Percentiles rank a stretch among this genome's conserved stretches.
Evolutionary conservation across 2,888 invertebrate genomes (phyloP).

Genomic region (Thysanoteuthis rhombus): DNA sequence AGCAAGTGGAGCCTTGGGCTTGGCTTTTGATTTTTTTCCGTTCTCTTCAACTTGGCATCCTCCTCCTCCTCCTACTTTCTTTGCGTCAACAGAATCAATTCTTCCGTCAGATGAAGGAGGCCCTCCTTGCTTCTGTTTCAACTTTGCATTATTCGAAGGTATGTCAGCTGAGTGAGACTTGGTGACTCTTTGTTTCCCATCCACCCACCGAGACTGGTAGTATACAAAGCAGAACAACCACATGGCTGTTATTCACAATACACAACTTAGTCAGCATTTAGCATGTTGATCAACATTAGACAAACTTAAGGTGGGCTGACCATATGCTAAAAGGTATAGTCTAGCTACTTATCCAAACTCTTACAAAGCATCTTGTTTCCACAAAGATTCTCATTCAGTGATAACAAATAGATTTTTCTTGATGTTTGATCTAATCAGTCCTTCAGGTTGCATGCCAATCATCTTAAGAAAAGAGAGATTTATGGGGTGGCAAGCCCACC

Average conservation of each 20-base stretch:
- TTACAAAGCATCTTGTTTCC: background rate
- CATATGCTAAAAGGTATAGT: background rate
- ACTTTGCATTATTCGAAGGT: background rate
- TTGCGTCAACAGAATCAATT: background rate
- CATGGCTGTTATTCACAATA: background rate
- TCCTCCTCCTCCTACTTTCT: background rate
- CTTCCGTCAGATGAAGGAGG: background rate
- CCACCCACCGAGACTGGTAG: background rate
- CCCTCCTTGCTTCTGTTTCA: conserved; percentile 20
- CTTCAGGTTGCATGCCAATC: no score
- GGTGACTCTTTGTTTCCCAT: conserved; percentile 14
- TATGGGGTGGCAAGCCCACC: no score
- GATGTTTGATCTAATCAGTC: no score
- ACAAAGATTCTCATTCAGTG: background rate
- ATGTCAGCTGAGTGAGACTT: conserved; percentile 27
- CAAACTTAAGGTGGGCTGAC: background rate
- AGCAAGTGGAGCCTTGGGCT: conserved; percentile 60
- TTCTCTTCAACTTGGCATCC: background rate
- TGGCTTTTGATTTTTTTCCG: conserved; percentile 42
- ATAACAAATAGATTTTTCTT: background rate
- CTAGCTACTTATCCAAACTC: no score
- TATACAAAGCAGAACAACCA: conserved; percentile 13
- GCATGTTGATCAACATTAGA: background rate
- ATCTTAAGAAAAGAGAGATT: no score
- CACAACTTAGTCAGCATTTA: background rate